Evolutionary conservation across 2,113 vertebrate species (phyloP), one percentile per base, ranked within the genome.

Genomic region (Butorides virescens): DNA sequence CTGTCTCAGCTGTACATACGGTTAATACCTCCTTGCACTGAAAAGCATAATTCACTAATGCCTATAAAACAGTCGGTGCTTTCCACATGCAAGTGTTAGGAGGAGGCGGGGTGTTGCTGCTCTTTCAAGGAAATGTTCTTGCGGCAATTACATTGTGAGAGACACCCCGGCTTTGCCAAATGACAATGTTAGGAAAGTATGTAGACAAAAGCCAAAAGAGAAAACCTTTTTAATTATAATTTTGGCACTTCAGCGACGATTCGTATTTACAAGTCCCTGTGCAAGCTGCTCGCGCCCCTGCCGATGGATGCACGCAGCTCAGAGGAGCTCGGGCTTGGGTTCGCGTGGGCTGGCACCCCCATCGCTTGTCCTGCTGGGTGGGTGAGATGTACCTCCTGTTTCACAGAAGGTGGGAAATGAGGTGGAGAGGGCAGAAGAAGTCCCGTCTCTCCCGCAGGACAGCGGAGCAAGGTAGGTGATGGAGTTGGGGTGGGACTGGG

Each of bases 111-210:
- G 84, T 13, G 90, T 7, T 79, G 87, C 93, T 72, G 94, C 81
- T 92, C 96, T 87, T 79, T 95, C 96, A 96, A 95, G 96, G 96
- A 96, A 96, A 97, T 93, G 95, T 94, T 96, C 93, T 82, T 82
- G 94, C 3, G 17, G 96, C 81, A 85, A 96, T 94, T 92, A 87
- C 95, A 91, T 50, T 0, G 94, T 59, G 95, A 95, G 93, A 95
- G 94, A 96, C 90, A n/a, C 77, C 90, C 84, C 1, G 10, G 89
- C 71, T 59, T 59, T 94, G 95, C 96, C 95, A 95, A 95, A 72
- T 92, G 94, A 97, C 94, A 92, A 7, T 36, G 19, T 29, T 32
- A 87, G 94, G 95, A 95, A 97, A 93, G 83, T 86, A 95, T 93
- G 95, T 3, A 30, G 76, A 55, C 89, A 89, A 96, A 95, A 91